Conservation (phyloP, 1,140 invertebrate genomes). For the Heliconius melpomene region DNA sequence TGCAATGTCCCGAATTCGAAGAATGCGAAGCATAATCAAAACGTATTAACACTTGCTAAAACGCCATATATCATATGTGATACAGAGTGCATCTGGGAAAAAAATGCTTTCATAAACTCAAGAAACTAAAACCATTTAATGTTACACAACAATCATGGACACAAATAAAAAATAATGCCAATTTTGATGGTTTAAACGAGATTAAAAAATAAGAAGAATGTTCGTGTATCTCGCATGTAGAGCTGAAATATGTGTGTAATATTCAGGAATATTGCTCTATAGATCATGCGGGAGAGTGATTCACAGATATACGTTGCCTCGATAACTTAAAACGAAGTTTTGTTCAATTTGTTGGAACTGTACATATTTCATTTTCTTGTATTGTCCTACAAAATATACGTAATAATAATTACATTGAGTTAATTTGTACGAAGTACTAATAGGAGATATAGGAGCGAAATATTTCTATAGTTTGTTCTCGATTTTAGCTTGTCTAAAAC, state of each 20-base stretch:
- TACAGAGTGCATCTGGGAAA: too few species aligned
- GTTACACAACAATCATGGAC: background rate
- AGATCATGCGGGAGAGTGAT: slow-evolving; percentile 80
- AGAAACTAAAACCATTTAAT: background rate
- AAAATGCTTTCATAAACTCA: too few species aligned
- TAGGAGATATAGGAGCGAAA: too few species aligned
- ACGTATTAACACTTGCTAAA: too few species aligned
- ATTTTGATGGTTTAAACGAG: background rate
- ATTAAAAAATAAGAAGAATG: slow-evolving; percentile 16
- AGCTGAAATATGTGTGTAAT: slow-evolving; percentile 79
- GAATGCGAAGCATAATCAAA: too few species aligned
- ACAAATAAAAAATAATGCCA: slow-evolving; percentile 1
- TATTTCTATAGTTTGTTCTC: too few species aligned
- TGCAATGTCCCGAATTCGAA: too few species aligned
- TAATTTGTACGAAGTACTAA: background rate
- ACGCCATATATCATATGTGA: too few species aligned
- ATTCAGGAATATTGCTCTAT: slow-evolving; percentile 82
- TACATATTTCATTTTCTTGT: background rate
- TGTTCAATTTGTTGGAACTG: background rate
- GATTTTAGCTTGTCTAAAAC: too few species aligned
- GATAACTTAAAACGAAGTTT: slow-evolving; percentile 11
- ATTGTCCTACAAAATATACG: background rate
- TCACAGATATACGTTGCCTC: slow-evolving; percentile 49
- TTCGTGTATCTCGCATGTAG: slow-evolving; percentile 34
- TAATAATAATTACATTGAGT: background rate